These are phyloP conservation scores for Amiota mariae DNA, from an alignment of 2,888 invertebrate species.

Conservation along the genomic window DNA sequence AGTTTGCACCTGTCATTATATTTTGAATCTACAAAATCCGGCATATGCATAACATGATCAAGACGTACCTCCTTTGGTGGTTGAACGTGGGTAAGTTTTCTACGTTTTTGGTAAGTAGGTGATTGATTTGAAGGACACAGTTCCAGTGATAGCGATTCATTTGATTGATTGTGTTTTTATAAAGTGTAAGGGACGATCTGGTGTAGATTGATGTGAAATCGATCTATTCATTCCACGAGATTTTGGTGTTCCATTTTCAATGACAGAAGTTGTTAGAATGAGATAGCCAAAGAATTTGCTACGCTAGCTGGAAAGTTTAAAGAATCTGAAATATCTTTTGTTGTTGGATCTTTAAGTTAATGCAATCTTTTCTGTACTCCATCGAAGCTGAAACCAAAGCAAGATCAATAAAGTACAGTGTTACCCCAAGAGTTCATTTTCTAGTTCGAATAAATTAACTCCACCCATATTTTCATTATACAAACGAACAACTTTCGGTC, in stretches of 20 bases:
- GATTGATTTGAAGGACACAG: no score
- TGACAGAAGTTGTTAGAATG: not conserved
- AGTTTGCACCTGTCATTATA: no score
- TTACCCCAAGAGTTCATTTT: no score
- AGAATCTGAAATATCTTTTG: not conserved
- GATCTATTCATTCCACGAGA: no score
- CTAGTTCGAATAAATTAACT: constrained; percentile 55
- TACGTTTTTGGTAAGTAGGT: no score
- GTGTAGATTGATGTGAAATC: not conserved
- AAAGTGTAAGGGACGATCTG: not conserved
- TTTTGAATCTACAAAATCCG: not conserved
- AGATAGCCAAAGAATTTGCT: not conserved
- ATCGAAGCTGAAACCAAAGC: no score
- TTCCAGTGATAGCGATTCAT: not conserved
- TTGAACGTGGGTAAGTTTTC: not conserved
- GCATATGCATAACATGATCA: no score
- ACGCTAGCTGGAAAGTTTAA: not conserved
- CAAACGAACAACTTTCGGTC: constrained; percentile 47
- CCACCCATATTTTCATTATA: constrained; percentile 59
- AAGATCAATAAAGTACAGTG: no score
- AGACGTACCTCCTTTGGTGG: no score
- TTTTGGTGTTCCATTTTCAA: not conserved
- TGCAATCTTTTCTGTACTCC: not conserved
- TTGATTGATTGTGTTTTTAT: not conserved
- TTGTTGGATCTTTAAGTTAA: not conserved